These are phyloP conservation scores for Drosophila recens DNA, from an alignment of 2,888 invertebrate species.

Conservation along the genomic window DNA sequence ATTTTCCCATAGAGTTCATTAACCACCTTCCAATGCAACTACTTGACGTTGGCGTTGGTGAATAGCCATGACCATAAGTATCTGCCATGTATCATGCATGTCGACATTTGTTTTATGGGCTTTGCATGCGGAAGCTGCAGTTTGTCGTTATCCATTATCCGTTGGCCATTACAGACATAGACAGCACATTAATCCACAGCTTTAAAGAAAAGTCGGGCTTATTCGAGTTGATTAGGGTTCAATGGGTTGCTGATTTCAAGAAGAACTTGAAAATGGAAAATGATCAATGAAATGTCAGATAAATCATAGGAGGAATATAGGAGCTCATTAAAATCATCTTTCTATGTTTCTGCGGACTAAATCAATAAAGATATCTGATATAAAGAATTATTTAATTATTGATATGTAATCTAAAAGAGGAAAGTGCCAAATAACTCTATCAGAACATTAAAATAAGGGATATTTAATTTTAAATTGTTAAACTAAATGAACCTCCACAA, in stretches of 20 bases:
- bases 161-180: slow-evolving; percentile 40
- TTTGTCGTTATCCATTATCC: slow-evolving; percentile 46
- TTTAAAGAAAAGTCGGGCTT: slow-evolving; percentile 6
- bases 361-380: too few species aligned
- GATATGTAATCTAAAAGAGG: too few species aligned
- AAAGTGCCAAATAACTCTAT: too few species aligned
- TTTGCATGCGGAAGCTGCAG: slow-evolving; percentile 67
- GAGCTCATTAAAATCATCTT: too few species aligned
- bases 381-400: too few species aligned
- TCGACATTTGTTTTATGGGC: slow-evolving; percentile 59
- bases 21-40: slow-evolving; percentile 51
- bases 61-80: slow-evolving; percentile 67
- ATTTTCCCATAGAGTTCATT: slow-evolving; percentile 64
- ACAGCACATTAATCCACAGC: slow-evolving; percentile 20
- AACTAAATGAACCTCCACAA: too few species aligned
- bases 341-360: too few species aligned
- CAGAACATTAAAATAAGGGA: too few species aligned
- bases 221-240: slow-evolving; percentile 8
- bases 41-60: slow-evolving; percentile 34
- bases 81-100: slow-evolving; percentile 18
- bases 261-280: background rate
- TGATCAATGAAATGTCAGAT: background rate
- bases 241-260: slow-evolving; percentile 1
- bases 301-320: too few species aligned
- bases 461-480: too few species aligned